Evolutionary conservation across 2,888 invertebrate species (phyloP), one percentile per base, ranked within the genome.

Genomic region (Drosophila rubida): DNA sequence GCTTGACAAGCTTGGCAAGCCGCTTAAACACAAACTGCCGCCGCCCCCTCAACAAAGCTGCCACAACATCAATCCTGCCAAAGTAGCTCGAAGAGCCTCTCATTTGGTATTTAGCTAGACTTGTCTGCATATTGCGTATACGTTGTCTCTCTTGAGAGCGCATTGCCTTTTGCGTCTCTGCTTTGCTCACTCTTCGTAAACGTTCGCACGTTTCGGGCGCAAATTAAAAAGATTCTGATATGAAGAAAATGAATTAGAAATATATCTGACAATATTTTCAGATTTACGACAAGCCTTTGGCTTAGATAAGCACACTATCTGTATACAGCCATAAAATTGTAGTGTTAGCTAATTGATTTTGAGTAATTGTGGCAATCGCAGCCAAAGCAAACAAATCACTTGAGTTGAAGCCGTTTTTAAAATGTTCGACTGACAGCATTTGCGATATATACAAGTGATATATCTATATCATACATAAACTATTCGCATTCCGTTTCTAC

Each of bases 1-100:
- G 61, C 85, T 84, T 75, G 32, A 46, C 48, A n/a, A n/a, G n/a
- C n/a, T n/a, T n/a, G 46, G 45, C 51, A 53, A 74, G 75, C 75
- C 53, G 78, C 78, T 37, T 37, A 75, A 8, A n/a, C 13, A 14
- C 39, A 70, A 76, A 11, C 19, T 16, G 1, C 4, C 19, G 8
- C 30, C 46, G 19, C 19, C 37, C 27, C 22, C 53, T 49, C 13
- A 8, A 14, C 9, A 42, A 42, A 61, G 57, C 57, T 49, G 35
- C 32, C 22, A 13, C 32, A 8, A 35, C 46, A 57, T n/a, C n/a
- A n/a, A n/a, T 68, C 51, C 53, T 57, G 44, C 11, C 32, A 32
- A 32, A 32, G 32, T n/a, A 32, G 32, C n/a, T n/a, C 4, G 11
- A 64, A 64, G 25, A 11, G 37, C 22, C 23, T 59, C 42, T 59